Evolutionary conservation across 2,797 vertebrate species (phyloP).

Genomic region (Lepidocolaptes lacrymiger): DNA sequence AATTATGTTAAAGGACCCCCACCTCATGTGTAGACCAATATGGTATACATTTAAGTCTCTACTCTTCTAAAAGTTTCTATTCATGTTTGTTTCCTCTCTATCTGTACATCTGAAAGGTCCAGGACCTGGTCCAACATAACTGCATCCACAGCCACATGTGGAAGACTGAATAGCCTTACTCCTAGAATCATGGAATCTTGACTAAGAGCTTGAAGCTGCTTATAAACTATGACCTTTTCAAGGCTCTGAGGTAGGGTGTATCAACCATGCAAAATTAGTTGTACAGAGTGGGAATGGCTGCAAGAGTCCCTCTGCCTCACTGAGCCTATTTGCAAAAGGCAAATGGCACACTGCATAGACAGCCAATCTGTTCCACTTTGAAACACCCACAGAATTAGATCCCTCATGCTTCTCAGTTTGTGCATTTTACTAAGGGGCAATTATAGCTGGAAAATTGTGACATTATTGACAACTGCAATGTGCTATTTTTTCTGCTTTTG

Average conservation of each 20-base stretch:
- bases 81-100: neutral
- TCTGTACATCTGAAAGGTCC: neutral
- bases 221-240: neutral
- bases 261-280: neutral
- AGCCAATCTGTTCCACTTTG: neutral
- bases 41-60: constrained; percentile 22
- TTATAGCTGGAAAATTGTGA: neutral
- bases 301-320: neutral
- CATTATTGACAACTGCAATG: neutral
- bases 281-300: neutral
- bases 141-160: neutral
- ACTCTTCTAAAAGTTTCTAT: neutral
- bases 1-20: neutral
- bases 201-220: neutral
- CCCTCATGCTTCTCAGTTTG: neutral
- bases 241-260: neutral
- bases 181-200: neutral
- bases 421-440: neutral
- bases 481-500: neutral
- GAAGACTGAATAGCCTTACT: neutral
- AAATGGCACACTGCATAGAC: neutral
- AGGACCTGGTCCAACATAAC: neutral
- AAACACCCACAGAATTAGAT: neutral
- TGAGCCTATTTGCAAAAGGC: neutral
- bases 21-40: neutral